Percentiles rank a stretch among this genome's conserved stretches.
These are phyloP conservation scores for Tiliacea aurago DNA, from an alignment of 2,888 invertebrate genomes.

Conservation along the genomic window DNA sequence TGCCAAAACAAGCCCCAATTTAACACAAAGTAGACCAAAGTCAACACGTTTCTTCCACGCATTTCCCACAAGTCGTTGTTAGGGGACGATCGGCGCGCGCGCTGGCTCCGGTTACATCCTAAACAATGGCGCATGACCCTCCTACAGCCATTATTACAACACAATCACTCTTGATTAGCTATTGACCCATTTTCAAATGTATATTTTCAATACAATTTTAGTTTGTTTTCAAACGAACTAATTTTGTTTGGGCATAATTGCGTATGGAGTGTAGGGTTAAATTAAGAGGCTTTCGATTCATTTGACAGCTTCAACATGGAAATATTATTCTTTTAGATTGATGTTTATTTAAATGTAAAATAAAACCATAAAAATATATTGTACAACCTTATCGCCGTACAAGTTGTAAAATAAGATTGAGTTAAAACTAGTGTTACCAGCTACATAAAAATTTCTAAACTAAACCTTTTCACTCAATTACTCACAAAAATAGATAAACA, in stretches of 20 bases:
- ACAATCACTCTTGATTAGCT: slow-evolving; percentile 81
- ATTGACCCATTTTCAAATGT: slow-evolving; percentile 74
- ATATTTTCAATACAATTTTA: slow-evolving; percentile 66
- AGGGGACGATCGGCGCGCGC: slow-evolving; percentile 61
- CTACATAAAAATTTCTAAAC: slow-evolving; percentile 49
- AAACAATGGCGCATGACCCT: slow-evolving; percentile 72
- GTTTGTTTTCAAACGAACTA: slow-evolving; percentile 54
- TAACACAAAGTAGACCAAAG: slow-evolving; percentile 51
- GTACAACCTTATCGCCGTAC: slow-evolving; percentile 37
- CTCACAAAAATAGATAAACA: slow-evolving; percentile 77
- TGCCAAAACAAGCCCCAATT: slow-evolving; percentile 36
- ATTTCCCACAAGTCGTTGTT: slow-evolving; percentile 58
- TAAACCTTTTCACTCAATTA: slow-evolving; percentile 68
- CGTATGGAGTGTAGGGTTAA: slow-evolving; percentile 48
- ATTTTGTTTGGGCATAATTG: slow-evolving; percentile 56
- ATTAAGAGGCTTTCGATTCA: slow-evolving; percentile 15
- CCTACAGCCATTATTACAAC: slow-evolving; percentile 66
- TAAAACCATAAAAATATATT: slow-evolving; percentile 46
- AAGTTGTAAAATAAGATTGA: slow-evolving; percentile 50
- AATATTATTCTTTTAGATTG: slow-evolving; percentile 7
- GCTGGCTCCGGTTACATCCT: slow-evolving; percentile 70
- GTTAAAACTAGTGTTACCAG: slow-evolving; percentile 17
- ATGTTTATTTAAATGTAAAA: slow-evolving; percentile 42
- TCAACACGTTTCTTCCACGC: slow-evolving; percentile 64
- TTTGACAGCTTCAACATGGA: slow-evolving; percentile 22